Conservation (phyloP, 2,888 invertebrate genomes). For the Dioctria linearis region DNA sequence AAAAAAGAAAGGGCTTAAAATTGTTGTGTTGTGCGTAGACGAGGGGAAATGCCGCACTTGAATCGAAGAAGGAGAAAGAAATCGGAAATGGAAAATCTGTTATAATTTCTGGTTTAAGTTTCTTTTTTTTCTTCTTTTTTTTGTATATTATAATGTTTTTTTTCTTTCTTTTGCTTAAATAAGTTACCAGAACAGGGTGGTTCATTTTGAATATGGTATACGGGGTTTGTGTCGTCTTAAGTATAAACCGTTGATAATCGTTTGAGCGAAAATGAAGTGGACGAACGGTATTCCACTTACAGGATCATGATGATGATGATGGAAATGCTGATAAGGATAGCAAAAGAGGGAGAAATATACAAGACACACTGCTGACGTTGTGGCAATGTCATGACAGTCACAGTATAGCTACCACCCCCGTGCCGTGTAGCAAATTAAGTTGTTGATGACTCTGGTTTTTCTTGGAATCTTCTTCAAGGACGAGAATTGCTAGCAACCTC, state of each 20-base stretch:
- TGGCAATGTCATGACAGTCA: too few species aligned
- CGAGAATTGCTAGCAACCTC: background rate
- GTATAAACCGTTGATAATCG: slow-evolving; percentile 2
- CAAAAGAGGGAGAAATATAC: background rate
- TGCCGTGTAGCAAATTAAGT: slow-evolving; percentile 50
- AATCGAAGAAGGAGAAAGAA: slow-evolving; percentile 32
- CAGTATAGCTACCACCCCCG: background rate
- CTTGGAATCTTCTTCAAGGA: slow-evolving; percentile 5
- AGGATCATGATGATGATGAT: background rate
- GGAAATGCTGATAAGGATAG: background rate
- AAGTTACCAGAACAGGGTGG: slow-evolving; percentile 1
- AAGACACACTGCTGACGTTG: background rate
- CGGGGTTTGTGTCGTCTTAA: background rate
- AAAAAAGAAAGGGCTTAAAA: slow-evolving; percentile 4
- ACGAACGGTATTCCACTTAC: background rate
- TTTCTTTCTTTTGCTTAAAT: background rate
- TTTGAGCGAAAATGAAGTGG: slow-evolving; percentile 5
- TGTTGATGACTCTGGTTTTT: slow-evolving; percentile 53
- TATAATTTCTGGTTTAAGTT: slow-evolving; percentile 54
- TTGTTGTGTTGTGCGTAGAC: background rate
- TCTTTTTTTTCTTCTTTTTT: slow-evolving; percentile 4
- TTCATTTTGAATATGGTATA: background rate
- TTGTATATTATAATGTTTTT: background rate
- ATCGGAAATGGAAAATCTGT: slow-evolving; percentile 55
- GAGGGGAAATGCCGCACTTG: background rate